Evolutionary conservation across 2,888 invertebrate genomes (phyloP), one percentile per base, ranked within the genome.

Genomic region (Calameuta pallipes): DNA sequence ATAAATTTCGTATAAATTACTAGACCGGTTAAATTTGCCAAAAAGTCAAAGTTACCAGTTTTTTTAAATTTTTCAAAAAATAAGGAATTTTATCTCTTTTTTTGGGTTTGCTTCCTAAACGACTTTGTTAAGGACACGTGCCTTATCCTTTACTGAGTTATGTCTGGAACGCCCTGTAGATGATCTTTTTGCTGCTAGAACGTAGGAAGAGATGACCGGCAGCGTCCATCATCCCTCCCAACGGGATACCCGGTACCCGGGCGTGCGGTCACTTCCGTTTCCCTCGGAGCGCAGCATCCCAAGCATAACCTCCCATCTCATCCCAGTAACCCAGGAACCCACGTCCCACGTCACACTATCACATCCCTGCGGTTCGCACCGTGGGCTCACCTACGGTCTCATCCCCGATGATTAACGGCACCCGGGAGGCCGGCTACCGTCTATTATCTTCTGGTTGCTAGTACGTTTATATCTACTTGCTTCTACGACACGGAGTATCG

Each of bases 221-320:
- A 82, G 82, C 84, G 86, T 87, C 86, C 85, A 85, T 89, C 88
- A 85, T 83, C 81, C 37, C 78, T 76, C 83, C 87, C 85, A 84
- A 79, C 81, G 84, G 86, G 85, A 87, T 76, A 13, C 76, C 82
- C 81, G 82, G 75, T 73, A 0, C 71, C 75, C 75, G 78, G 78
- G 69, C 41, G 82, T 83, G 88, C 83, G 88, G 89, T 89, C 89
- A 89, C 89, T 89, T 89, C 87, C 89, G 89, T 85, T 89, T 86
- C 86, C 86, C 89, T 85, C 83, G 83, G 81, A 84, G 83, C 85
- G 85, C 85, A 85, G 85, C 86, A 83, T 85, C 87, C 83, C 86
- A 86, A 86, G 86, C 87, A 85, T 87, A 87, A 85, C 82, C 84
- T 81, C 81, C 75, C 75, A 80, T 81, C 82, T 77, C 82, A 78